Evolutionary conservation across 2,113 vertebrate species (phyloP).

Genomic region (Acrocephalus kingi): DNA sequence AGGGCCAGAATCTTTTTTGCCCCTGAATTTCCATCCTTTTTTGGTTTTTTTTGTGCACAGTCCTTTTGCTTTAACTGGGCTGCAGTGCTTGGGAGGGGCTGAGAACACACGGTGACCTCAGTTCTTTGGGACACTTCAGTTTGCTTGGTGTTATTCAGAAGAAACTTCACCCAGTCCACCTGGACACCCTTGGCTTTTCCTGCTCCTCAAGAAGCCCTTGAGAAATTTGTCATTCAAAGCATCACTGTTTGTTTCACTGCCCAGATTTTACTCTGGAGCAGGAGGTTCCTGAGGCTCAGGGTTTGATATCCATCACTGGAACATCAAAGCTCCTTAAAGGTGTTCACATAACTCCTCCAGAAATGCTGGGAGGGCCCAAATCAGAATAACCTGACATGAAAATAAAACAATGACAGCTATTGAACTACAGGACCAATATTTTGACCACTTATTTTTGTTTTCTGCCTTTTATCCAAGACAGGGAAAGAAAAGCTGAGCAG

Average conservation of each 20-base stretch:
- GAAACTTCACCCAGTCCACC: neutral
- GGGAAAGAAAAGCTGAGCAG: neutral
- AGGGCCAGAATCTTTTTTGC: neutral
- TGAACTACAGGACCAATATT: neutral
- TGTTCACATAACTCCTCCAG: neutral
- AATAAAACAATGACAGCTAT: neutral
- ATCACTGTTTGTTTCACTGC: neutral
- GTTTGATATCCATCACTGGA: neutral
- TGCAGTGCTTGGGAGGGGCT: neutral
- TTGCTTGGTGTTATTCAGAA: neutral
- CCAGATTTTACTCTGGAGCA: neutral
- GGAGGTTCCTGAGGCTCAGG: neutral
- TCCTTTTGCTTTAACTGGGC: fast-evolving
- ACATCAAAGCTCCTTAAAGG: neutral
- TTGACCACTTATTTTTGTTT: neutral
- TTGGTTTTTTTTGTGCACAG: neutral
- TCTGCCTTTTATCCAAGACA: neutral
- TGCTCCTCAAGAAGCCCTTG: neutral
- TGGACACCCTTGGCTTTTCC: neutral
- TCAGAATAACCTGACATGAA: neutral
- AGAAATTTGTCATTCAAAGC: neutral
- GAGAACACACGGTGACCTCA: fast-evolving
- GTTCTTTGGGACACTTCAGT: neutral
- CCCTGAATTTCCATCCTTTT: neutral
- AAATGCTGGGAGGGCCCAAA: neutral